Evolutionary conservation across 2,797 vertebrate species (phyloP), one percentile per base, ranked within the genome.

Genomic region (Propithecus perrieri): DNA sequence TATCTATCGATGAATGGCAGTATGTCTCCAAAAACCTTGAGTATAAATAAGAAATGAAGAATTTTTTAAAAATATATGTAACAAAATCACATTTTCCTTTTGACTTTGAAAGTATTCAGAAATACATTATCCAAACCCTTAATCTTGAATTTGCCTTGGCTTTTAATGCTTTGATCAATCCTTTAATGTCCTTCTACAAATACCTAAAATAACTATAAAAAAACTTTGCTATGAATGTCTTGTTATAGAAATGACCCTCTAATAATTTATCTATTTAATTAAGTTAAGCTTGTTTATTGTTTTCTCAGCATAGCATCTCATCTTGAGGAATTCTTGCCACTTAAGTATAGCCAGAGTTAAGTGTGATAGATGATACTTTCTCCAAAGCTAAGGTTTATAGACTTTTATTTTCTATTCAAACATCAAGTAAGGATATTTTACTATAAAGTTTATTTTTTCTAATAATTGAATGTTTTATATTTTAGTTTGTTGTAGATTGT

Each of bases 401-500:
- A 72, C 38, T 76, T 92, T 33, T 79, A 26, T n/a, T 94, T 94
- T 94, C 55, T 48, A 83, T 28, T 92, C 30, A 93, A 71, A 76
- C 14, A 61, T 69, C 55, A 38, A 61, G 55, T 86, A 11, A 89
- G 71, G 46, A 72, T 65, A 26, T 83, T 95, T 94, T 74, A 72
- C 67, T 78, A 46, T 71, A 89, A 91, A 81, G 35, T 86, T 26
- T 90, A 0, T 71, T 88, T 96, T 93, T 95, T 20, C 33, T 94
- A 63, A 94, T 85, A 80, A 91, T 28, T 75, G 50, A 75, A 8
- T 96, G 12, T 96, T 97, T 93, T 96, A 59, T 96, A 89, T 97
- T 98, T 76, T 98, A 99, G 99, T 99, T 99, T 98, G 98, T 98
- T 48, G 98, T 99, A 98, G 99, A 99, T 96, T 99, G 99, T 95